Evolutionary conservation across 2,888 invertebrate species (phyloP).

Genomic region (Zootermopsis nevadensis): DNA sequence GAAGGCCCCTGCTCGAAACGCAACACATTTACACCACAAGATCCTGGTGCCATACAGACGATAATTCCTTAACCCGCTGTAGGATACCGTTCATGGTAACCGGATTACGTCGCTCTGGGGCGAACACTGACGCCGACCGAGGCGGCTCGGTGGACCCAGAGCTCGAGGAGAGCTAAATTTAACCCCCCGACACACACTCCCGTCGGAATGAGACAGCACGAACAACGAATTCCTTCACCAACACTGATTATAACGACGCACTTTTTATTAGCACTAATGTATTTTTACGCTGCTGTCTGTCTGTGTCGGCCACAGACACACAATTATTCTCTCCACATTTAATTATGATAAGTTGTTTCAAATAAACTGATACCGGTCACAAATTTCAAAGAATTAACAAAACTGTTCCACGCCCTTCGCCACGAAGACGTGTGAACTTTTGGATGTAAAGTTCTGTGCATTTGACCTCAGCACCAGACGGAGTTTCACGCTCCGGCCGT

Average conservation of each 20-base stretch:
- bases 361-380: too few species aligned
- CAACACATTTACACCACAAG: background rate
- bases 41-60: background rate
- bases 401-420: too few species aligned
- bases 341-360: background rate
- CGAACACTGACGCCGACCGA: background rate
- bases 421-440: too few species aligned
- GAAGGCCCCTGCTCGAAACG: background rate
- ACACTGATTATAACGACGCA: background rate
- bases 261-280: background rate
- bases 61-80: conserved; percentile 25
- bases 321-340: conserved; percentile 2
- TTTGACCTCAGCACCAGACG: too few species aligned
- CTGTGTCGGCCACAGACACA: background rate
- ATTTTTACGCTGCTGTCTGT: background rate
- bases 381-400: too few species aligned
- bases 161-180: conserved; percentile 1
- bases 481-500: too few species aligned
- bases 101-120: background rate
- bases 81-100: conserved; percentile 26
- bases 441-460: too few species aligned
- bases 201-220: background rate
- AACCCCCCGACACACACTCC: background rate
- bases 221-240: background rate
- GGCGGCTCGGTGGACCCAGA: background rate